Conservation (phyloP, 1,140 invertebrate genomes). For the Orussus abietinus region DNA sequence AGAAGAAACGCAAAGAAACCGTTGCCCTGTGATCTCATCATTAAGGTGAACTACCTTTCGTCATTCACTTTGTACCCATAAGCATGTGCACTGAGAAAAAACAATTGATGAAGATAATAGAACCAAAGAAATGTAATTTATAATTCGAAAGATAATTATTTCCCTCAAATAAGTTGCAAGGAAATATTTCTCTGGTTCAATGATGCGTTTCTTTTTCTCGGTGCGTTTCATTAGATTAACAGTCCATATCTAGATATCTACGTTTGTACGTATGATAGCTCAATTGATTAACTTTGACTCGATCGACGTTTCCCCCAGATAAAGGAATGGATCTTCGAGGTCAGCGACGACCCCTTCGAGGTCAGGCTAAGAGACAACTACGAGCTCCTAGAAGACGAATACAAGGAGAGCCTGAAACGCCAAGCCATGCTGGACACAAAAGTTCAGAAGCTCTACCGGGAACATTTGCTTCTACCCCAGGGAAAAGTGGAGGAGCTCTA, state of each 20-base stretch:
- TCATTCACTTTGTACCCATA: too few relatives aligned
- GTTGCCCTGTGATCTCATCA: slow-evolving; percentile 81
- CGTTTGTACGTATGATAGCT: too few relatives aligned
- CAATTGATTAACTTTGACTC: too few relatives aligned
- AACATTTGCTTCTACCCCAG: slow-evolving; percentile 76
- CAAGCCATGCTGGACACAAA: slow-evolving; percentile 85
- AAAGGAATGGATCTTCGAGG: slow-evolving; percentile 81
- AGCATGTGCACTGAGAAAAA: background rate
- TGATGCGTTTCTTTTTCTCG: too few relatives aligned
- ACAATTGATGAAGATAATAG: background rate
- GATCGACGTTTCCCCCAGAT: too few relatives aligned
- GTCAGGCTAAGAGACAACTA: slow-evolving; percentile 94
- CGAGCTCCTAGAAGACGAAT: slow-evolving; percentile 93
- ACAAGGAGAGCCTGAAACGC: slow-evolving; percentile 91
- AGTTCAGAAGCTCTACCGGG: slow-evolving; percentile 75
- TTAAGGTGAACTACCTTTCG: slow-evolving; percentile 80
- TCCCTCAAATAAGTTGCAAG: too few relatives aligned
- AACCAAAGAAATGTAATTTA: background rate
- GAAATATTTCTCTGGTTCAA: too few relatives aligned
- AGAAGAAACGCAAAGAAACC: slow-evolving; percentile 50
- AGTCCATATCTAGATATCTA: too few relatives aligned
- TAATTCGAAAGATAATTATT: slow-evolving; percentile 16
- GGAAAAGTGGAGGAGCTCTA: slow-evolving; percentile 89
- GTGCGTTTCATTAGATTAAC: too few relatives aligned
- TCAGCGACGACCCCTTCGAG: slow-evolving; percentile 98